phyloP scores from a whole-genome alignment of 2,888 invertebrate species.

The Stramonita haemastoma region DNA sequence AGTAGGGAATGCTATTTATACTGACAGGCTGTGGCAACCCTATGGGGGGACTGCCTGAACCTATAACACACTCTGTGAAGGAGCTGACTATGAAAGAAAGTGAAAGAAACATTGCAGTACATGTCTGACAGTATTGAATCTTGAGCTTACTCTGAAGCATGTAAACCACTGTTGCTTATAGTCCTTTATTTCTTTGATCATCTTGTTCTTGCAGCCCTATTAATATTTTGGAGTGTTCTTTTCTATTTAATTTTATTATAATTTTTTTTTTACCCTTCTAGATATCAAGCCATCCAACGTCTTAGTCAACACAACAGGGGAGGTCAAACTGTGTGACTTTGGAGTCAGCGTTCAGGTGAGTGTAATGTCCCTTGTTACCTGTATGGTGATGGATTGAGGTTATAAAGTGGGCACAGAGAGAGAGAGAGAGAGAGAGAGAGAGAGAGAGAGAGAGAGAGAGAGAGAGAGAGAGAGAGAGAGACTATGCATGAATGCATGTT shows the following conservation, averaged over 20 bases:
- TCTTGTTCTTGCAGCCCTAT: not conserved
- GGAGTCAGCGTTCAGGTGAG: conserved; percentile 76
- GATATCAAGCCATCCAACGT: conserved; percentile 78
- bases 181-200: not conserved
- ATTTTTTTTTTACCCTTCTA: conserved; percentile 47
- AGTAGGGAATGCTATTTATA: too few relatives aligned
- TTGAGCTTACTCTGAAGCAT: not conserved
- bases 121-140: too few relatives aligned
- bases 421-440: too few relatives aligned
- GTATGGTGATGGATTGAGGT: too few relatives aligned
- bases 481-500: too few relatives aligned
- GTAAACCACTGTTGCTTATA: not conserved
- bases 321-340: conserved; percentile 78
- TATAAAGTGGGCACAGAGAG: not conserved
- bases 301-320: conserved; percentile 75
- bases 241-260: not conserved
- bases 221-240: not conserved
- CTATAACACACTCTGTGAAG: too few relatives aligned
- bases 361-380: not conserved
- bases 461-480: too few relatives aligned
- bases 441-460: too few relatives aligned
- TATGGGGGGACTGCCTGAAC: too few relatives aligned
- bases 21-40: too few relatives aligned
- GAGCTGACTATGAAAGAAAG: too few relatives aligned
- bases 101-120: too few relatives aligned